Evolutionary conservation across 1,140 invertebrate species (phyloP), one percentile per base, ranked within the genome.

Genomic region (Lasioglossum albipes): DNA sequence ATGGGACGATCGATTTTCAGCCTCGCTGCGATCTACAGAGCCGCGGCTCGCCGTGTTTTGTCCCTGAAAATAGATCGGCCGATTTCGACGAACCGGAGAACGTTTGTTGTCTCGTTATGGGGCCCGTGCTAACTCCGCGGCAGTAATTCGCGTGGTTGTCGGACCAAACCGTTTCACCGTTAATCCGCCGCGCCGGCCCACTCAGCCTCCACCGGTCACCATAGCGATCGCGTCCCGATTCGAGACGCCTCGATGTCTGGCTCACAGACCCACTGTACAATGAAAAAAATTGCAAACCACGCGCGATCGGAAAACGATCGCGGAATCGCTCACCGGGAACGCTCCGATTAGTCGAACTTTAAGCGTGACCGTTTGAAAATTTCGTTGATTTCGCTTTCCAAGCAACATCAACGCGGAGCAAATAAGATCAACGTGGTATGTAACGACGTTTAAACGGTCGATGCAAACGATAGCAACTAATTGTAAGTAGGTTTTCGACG

Each of bases 1-100:
- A 82, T 84, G 79, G 76, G 66, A 79, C 81, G 59, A 70, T 71
- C 77, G 72, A 84, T 81, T 71, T 84, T 84, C 61, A 84, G 42
- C 49, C 57, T 71, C 62, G 68, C 62, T 75, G 49, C 72, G 42
- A 79, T 79, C 69, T 49, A 54, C 3, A 4, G 27, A 36, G 36
- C 10, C 31, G 9, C n/a, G n/a, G n/a, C n/a, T n/a, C n/a, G 27
- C 27, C 27, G 45, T 41, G 70, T 62, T 54, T 78, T 42, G 41
- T 45, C n/a, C 36, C 18, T 57, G 62, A 66, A 84, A 75, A 64
- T 75, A 71, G 54, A 74, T 61, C 59, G 62, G 13, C 12, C 16
- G 9, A 66, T 49, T 75, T 79, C 27, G 31, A 45, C n/a, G 16
- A 64, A n/a, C 4, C 27, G 62, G 12, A 12, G 31, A 7, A 10